Base-by-base conservation (phyloP, 2,113 vertebrate species). In the Galeopterus variegatus region DNA sequence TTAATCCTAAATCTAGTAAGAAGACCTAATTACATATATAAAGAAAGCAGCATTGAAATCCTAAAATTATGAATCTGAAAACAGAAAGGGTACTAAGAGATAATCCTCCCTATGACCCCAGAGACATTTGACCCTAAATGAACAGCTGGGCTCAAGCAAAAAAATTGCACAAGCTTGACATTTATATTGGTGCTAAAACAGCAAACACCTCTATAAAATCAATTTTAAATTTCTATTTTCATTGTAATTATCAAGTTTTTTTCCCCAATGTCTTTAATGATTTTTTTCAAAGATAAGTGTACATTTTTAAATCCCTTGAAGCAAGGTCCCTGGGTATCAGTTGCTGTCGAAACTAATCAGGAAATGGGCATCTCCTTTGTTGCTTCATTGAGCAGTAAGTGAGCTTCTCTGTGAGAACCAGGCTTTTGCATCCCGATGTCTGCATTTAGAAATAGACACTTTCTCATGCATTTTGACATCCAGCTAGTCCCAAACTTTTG, bases 211-310 rank as follows among this genome's bases (percentile, higher is more conserved):
- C 18, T 69, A 62, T 45, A 75, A 86, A 86, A 70, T 82, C 41
- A 82, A 80, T 75, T 81, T 87, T 56, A 86, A 93, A 58, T 82
- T 67, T 64, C 5, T 82, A 28, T 92, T 69, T 79, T 93, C 12
- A 88, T 15, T 73, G 45, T 73, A 70, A 70, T 79, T 70, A 83
- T 84, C 64, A 93, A 82, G 33, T 56, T 31, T 64, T 70, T 67
- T 21, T 1, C 9, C 31, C 3, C 48, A 58, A 33, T 54, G 21
- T 88, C 58, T 70, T 88, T 88, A 92, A 86, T 85, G 8, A 50
- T 72, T 70, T 90, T 95, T 93, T 93, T 60, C 67, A 58, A 89
- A 79, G 84, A 54, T 75, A 84, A n/a, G 45, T 62, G 36, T 79
- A 15, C 8, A 52, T 64, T 96, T 96, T 45, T 48, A 91, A 80